Evolutionary conservation across 2,113 vertebrate species (phyloP), one percentile per base, ranked within the genome.

Genomic region (Dunckerocampus dactyliophorus): DNA sequence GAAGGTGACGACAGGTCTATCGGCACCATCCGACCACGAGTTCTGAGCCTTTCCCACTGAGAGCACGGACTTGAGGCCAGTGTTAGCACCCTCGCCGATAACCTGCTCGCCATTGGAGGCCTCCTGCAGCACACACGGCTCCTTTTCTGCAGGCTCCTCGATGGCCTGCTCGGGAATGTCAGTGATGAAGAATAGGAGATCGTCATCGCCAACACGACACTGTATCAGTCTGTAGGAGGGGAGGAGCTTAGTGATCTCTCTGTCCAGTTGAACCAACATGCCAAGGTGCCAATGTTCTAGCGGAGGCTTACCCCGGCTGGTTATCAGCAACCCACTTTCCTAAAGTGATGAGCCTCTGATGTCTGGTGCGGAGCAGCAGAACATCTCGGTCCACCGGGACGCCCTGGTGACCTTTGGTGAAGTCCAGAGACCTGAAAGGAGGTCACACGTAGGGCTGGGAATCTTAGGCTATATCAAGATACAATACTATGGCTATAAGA

Each of bases 241-340:
- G 21, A 12, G 21, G 9, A 19, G 10, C 13, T 47, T n/a, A 49
- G 47, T 19, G 47, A 6, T 19, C 47, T 19, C 11, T 49, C 17
- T 19, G 19, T 12, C 16, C 47, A 20, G 47, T 19, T 49, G n/a
- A 9, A 48, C 19, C 47, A 16, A 12, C 7, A 20, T 24, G 17
- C 6, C 8, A 3, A 43, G 15, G 34, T 19, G n/a, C 8, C 54
- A 54, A 31, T 28, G 16, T 47, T n/a, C 17, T 10, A 9, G 8
- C 52, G 7, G 16, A 13, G 24, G 16, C 86, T 87, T 63, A 99
- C 97, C 92, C 88, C 0, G 95, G 93, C 82, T 98, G 94, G 78
- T 91, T 97, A 77, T 98, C 96, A 13, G 95, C 93, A 6, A 99
- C 93, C 97, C 97, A 98, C 63, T 95, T 96, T 31, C 95, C 96